A percentile compares a stretch with the other conserved stretches of the same genome.
Evolutionary conservation across 2,888 invertebrate species (phyloP).

Genomic region (Tetropium fuscum): DNA sequence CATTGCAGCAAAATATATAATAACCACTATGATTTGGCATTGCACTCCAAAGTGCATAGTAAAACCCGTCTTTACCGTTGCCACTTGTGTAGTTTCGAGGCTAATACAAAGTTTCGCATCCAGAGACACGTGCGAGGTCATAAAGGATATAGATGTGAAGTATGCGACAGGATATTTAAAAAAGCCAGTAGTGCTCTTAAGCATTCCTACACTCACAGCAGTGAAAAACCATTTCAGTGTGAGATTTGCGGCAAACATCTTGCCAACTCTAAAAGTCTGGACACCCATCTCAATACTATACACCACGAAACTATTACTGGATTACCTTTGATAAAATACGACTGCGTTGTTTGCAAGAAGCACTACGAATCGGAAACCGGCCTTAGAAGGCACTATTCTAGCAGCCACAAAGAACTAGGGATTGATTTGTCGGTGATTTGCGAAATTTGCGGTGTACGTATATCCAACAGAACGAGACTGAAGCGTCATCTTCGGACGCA

Average conservation of each 20-base stretch:
- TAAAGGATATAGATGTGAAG: constrained; percentile 55
- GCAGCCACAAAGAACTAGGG: constrained; percentile 50
- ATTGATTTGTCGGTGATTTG: constrained; percentile 65
- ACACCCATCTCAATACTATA: constrained; percentile 64
- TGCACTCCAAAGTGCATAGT: constrained; percentile 55
- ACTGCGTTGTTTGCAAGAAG: constrained; percentile 67
- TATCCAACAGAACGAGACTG: constrained; percentile 47
- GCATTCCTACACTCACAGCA: constrained; percentile 57
- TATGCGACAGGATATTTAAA: constrained; percentile 56
- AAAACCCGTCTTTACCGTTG: constrained; percentile 52
- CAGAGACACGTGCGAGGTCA: constrained; percentile 65
- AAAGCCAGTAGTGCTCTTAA: constrained; percentile 54
- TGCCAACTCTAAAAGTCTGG: constrained; percentile 33
- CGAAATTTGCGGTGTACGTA: constrained; percentile 48
- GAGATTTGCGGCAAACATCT: constrained; percentile 63
- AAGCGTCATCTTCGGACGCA: constrained; percentile 67
- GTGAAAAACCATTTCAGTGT: constrained; percentile 67
- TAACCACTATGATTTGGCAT: constrained; percentile 50
- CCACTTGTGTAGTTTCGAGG: constrained; percentile 57
- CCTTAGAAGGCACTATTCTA: constrained; percentile 60
- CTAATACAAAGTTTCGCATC: constrained; percentile 56
- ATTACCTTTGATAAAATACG: constrained; percentile 55
- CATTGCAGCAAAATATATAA: constrained; percentile 69
- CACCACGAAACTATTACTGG: constrained; percentile 64
- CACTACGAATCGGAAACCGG: constrained; percentile 59